Evolutionary conservation across 1,140 invertebrate genomes (phyloP).

Genomic region (Macrotrachela quadricornifera): DNA sequence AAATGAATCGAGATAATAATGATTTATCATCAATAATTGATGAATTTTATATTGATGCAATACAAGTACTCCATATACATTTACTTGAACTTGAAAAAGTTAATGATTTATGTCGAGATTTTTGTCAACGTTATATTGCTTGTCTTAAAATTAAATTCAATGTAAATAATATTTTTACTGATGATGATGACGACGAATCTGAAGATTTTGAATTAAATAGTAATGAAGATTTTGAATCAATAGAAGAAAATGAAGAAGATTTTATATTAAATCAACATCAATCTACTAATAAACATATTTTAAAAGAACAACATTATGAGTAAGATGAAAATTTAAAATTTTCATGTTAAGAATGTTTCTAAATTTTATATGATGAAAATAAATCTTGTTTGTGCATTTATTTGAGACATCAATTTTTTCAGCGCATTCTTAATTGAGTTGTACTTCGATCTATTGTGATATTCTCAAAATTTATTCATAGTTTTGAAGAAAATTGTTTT

Average conservation of each 20-base stretch:
- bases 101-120: conserved; percentile 29
- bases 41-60: conserved; percentile 26
- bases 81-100: conserved; percentile 31
- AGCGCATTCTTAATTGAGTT: not conserved
- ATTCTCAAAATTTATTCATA: too few relatives aligned
- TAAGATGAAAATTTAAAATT: too few relatives aligned
- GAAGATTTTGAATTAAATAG: not conserved
- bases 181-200: conserved; percentile 11
- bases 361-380: too few relatives aligned
- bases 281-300: not conserved
- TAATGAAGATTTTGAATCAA: not conserved
- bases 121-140: conserved; percentile 26
- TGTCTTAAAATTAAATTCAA: conserved; percentile 18
- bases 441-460: too few relatives aligned
- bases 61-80: conserved; percentile 30
- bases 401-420: not conserved
- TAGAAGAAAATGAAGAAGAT: not conserved
- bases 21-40: not conserved
- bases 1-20: not conserved
- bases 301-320: too few relatives aligned
- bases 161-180: conserved; percentile 5
- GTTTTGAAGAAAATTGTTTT: too few relatives aligned
- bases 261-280: not conserved
- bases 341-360: too few relatives aligned
- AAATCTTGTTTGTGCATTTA: too few relatives aligned